Base-by-base conservation (phyloP, 2,113 vertebrate genomes). In the Petrocephalus zakoni region DNA sequence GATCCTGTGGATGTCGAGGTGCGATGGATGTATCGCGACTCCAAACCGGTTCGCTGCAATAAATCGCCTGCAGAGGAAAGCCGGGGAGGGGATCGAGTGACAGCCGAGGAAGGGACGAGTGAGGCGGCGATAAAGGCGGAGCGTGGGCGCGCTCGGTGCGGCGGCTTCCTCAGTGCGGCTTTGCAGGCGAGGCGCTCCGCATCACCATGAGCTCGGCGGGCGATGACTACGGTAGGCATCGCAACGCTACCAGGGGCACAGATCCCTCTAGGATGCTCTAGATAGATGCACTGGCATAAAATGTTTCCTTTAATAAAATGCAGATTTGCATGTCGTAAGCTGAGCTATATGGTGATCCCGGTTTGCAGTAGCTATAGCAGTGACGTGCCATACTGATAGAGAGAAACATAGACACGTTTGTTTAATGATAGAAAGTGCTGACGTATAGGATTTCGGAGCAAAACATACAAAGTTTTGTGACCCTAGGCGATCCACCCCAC, bases 141-240 rank as follows among this genome's bases (percentile, higher is more conserved):
- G 86, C 81, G 86, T 85, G 89, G 89, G 81, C 34, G 87, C 47
- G 17, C 34, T 64, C 42, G 83, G 25, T n/a, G 4, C 42, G 53
- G 34, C 25, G 87, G 68, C 49, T 49, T 68, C 25, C 58, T 46
- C 25, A 55, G 47, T 58, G 42, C 90, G 34, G 47, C 34, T 56
- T 91, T 87, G 88, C 89, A 88, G 88, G 9, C 37, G 37, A 46
- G n/a, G 29, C 34, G 11, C 22, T 64, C 56, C 86, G 91, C 86
- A 21, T 29, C 91, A 91, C 91, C 92, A 90, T 91, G 90, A 84
- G 92, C 90, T 95, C 94, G 95, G 93, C 95, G 86, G 92, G 90
- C 88, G 92, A 94, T 55, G 89, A 88, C 83, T 87, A 93, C 92
- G 94, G 95, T 95, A 88, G 5, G 95, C 91, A 13, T 6, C 34